Percentiles rank a stretch among this genome's conserved stretches.
Evolutionary conservation across 2,888 invertebrate genomes (phyloP).

Genomic region (Scrobipalpa atriplicella): DNA sequence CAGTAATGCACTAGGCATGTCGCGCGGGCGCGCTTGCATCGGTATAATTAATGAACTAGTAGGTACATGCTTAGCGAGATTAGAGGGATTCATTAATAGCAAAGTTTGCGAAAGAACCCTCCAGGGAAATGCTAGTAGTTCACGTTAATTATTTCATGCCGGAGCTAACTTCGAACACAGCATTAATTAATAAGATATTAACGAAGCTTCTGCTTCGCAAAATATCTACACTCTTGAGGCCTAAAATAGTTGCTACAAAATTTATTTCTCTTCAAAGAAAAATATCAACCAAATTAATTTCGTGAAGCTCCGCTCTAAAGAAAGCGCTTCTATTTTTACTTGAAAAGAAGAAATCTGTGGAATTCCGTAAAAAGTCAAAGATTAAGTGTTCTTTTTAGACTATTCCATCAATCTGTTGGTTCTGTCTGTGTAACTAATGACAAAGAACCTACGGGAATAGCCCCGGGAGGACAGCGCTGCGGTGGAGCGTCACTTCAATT

Average conservation of each 20-base stretch:
- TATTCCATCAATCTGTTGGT: constrained; percentile 59
- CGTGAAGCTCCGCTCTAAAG: constrained; percentile 1
- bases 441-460: constrained; percentile 21
- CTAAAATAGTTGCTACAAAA: neutral
- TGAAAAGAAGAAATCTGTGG: constrained; percentile 23
- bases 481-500: constrained; percentile 28
- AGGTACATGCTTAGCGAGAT: constrained; percentile 17
- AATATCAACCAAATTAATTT: constrained; percentile 13
- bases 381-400: constrained; percentile 52
- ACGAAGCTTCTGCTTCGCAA: neutral
- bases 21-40: constrained; percentile 7
- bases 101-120: constrained; percentile 23
- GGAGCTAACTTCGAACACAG: neutral
- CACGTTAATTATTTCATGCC: constrained; percentile 6
- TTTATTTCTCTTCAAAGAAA: neutral
- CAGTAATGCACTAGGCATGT: constrained; percentile 23
- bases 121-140: constrained; percentile 12
- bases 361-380: constrained; percentile 47
- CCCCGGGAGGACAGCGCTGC: neutral
- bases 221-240: constrained; percentile 8
- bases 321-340: constrained; percentile 22
- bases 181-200: neutral
- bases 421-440: constrained; percentile 47
- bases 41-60: constrained; percentile 18
- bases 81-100: constrained; percentile 11